Base-by-base conservation (phyloP, 2,888 invertebrate genomes). In the Eucera pruinosa region DNA sequence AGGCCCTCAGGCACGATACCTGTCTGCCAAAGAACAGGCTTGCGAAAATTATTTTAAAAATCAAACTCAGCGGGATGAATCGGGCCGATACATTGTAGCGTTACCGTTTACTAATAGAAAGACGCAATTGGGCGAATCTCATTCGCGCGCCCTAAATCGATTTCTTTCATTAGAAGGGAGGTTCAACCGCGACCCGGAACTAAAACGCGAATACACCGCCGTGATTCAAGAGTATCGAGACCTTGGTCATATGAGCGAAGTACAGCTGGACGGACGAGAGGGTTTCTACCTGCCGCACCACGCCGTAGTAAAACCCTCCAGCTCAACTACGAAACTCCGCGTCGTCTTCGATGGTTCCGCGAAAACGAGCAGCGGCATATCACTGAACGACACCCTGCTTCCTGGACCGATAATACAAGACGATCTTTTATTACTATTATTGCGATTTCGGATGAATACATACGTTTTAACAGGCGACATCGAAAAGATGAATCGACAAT, bases 241-340 rank as follows among this genome's bases (percentile, higher is more conserved):
- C 4, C 30, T 30, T 6, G 30, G 30, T 30, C 30, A 30, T 30
- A 2, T 30, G 6, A 5, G 4, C 4, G 4, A 30, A 6, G 30
- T 30, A 30, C 4, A 30, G 6, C 2, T 6, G 6, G 6, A 5
- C 30, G 30, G 6, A 2, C 4, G 4, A 6, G 4, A 2, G 30
- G 30, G n/a, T 3, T 62, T 25, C 13, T 64, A 68, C 13, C 25
- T 74, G 27, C 74, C 74, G 7, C 73, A n/a, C n/a, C n/a, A n/a
- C n/a, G n/a, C n/a, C n/a, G n/a, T n/a, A n/a, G n/a, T n/a, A n/a
- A n/a, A n/a, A n/a, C n/a, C n/a, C n/a, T n/a, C n/a, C n/a, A n/a
- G n/a, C n/a, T n/a, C n/a, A n/a, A n/a, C n/a, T n/a, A n/a, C n/a
- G n/a, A n/a, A n/a, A n/a, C n/a, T n/a, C n/a, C n/a, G n/a, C n/a